Evolutionary conservation across 2,113 vertebrate species (phyloP).

Genomic region (Dromas ardeola): DNA sequence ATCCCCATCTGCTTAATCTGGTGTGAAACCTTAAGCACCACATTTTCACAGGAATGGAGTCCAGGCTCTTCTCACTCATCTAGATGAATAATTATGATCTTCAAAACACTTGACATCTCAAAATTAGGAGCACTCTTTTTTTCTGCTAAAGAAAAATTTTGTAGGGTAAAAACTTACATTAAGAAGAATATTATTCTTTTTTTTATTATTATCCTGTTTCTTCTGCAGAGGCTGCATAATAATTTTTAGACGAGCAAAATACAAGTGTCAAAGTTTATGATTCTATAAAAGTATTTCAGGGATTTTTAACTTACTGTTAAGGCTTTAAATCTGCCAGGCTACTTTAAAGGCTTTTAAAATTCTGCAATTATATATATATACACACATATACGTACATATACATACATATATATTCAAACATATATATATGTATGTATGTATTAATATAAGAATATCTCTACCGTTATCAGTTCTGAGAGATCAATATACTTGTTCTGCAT

Average conservation of each 20-base stretch:
- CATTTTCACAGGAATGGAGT: not conserved
- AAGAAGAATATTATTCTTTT: not conserved
- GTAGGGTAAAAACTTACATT: not conserved
- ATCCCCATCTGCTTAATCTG: not conserved
- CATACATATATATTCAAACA: not conserved
- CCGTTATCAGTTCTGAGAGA: not conserved
- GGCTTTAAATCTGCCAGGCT: not conserved
- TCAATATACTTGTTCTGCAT: not conserved
- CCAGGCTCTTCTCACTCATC: not conserved
- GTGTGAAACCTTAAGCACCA: not conserved
- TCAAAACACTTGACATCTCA: not conserved
- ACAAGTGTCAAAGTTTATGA: not conserved
- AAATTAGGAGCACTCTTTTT: not conserved
- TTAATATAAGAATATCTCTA: not conserved
- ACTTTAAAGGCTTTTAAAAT: not conserved
- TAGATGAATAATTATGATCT: not conserved
- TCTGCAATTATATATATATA: not conserved
- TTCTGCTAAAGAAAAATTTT: not conserved
- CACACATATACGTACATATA: too few species aligned
- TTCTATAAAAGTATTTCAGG: not conserved
- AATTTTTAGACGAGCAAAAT: not conserved
- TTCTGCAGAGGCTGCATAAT: not conserved
- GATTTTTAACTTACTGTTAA: not conserved
- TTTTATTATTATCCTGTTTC: not conserved
- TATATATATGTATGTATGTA: too few species aligned